phyloP scores from a whole-genome alignment of 1,140 invertebrate species.

The Meloidogyne floridensis region DNA sequence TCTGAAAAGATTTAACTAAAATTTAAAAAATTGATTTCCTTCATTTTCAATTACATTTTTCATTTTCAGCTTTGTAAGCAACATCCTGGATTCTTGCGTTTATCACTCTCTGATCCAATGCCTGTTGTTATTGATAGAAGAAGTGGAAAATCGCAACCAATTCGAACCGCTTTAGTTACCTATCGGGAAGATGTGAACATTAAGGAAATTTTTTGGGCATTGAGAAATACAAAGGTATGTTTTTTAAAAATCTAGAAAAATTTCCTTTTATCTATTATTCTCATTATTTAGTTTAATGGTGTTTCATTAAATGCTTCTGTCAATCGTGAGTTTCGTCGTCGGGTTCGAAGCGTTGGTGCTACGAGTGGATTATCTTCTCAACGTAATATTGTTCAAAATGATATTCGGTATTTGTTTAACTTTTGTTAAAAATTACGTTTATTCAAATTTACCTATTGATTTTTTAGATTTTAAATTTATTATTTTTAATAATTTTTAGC shows the following conservation, averaged over 20 bases:
- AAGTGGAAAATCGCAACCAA: conserved; percentile 75
- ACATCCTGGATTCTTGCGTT: conserved; percentile 90
- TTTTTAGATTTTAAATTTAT: too few species aligned
- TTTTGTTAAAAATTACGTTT: too few species aligned
- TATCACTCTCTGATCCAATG: conserved; percentile 92
- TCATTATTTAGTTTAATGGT: conserved; percentile 76
- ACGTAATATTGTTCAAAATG: conserved; percentile 31
- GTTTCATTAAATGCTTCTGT: conserved; percentile 90
- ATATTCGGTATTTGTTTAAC: conserved; percentile 30
- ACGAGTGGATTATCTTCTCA: conserved; percentile 75
- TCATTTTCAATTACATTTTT: neutral
- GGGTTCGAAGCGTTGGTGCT: conserved; percentile 88
- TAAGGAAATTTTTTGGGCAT: conserved; percentile 98
- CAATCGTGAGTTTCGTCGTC: conserved; percentile 85
- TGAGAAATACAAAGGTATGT: conserved; percentile 86
- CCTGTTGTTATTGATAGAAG: conserved; percentile 72
- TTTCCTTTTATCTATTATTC: neutral
- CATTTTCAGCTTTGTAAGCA: conserved; percentile 81
- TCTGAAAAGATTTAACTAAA: neutral
- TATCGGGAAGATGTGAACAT: conserved; percentile 95
- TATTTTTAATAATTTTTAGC: neutral
- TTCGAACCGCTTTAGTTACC: conserved; percentile 94
- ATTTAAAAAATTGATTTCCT: neutral
- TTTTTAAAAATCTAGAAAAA: too few species aligned
- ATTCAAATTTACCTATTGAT: too few species aligned